These are phyloP conservation scores for Eptatretus atami DNA, from an alignment of 2,797 vertebrate genomes.

Conservation along the genomic window DNA sequence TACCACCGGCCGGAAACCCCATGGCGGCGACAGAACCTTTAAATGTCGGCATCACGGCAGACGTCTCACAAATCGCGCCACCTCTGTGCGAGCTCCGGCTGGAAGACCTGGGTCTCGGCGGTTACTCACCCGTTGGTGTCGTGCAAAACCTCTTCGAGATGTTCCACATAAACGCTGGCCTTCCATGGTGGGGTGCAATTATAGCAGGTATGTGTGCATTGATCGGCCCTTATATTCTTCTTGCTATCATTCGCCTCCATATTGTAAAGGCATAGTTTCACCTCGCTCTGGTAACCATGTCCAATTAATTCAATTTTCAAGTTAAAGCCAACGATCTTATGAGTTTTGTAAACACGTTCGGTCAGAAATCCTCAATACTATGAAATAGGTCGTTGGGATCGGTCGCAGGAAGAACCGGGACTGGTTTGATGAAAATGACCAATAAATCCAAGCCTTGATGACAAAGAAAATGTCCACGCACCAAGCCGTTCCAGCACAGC, in stretches of 20 bases:
- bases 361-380: neutral
- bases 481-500: too few relatives aligned
- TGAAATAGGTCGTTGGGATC: neutral
- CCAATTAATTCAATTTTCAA: too few relatives aligned
- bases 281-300: too few relatives aligned
- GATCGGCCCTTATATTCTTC: too few relatives aligned
- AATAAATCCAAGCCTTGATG: neutral
- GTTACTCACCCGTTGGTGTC: slow-evolving; percentile 35
- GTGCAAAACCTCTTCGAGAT: slow-evolving; percentile 38
- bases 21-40: too few relatives aligned
- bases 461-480: too few relatives aligned
- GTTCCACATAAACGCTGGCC: slow-evolving; percentile 28
- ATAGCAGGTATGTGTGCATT: slow-evolving; percentile 22
- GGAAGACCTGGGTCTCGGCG: slow-evolving; percentile 28
- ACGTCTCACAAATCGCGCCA: too few relatives aligned
- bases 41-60: too few relatives aligned
- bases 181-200: slow-evolving; percentile 71
- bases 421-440: neutral
- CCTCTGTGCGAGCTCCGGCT: slow-evolving; percentile 18
- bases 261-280: too few relatives aligned
- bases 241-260: too few relatives aligned
- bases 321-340: neutral
- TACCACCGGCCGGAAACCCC: too few relatives aligned
- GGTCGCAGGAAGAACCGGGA: neutral
- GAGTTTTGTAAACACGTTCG: neutral